Conservation (phyloP, 2,797 vertebrate genomes). For the Tinamus major region DNA sequence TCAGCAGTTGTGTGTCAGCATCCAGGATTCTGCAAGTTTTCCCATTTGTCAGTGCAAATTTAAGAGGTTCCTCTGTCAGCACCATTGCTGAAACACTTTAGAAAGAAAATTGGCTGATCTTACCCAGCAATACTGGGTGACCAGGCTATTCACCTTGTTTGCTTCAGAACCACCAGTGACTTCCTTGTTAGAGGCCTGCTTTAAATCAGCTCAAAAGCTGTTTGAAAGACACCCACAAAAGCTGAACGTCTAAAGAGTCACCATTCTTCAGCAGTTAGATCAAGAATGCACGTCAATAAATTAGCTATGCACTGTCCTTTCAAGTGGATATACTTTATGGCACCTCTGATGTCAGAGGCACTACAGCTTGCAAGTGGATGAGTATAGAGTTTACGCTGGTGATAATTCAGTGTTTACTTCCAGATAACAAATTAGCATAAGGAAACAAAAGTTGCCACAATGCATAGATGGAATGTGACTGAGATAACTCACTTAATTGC, state of each 20-base stretch:
- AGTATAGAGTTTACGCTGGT: neutral
- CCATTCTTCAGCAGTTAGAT: neutral
- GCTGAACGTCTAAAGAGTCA: neutral
- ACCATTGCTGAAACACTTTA: neutral
- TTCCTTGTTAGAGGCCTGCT: neutral
- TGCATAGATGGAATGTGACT: neutral
- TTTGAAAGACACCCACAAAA: neutral
- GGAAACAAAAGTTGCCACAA: constrained; percentile 28
- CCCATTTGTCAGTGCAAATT: neutral
- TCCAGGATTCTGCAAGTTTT: neutral
- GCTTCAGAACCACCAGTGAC: neutral
- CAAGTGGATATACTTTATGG: constrained; percentile 3
- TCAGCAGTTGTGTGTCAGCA: neutral
- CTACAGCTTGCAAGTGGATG: neutral
- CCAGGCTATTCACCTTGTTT: neutral
- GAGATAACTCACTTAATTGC: neutral
- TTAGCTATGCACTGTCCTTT: neutral
- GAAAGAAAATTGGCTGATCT: neutral
- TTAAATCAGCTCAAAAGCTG: constrained; percentile 12
- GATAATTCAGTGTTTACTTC: neutral
- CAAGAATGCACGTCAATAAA: constrained; percentile 38
- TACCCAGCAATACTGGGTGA: neutral
- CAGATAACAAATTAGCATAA: constrained; percentile 27
- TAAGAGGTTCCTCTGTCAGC: neutral
- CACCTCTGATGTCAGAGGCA: neutral